These are phyloP conservation scores for Thripadectes ignobilis DNA, from an alignment of 2,797 vertebrate species.

Conservation along the genomic window DNA sequence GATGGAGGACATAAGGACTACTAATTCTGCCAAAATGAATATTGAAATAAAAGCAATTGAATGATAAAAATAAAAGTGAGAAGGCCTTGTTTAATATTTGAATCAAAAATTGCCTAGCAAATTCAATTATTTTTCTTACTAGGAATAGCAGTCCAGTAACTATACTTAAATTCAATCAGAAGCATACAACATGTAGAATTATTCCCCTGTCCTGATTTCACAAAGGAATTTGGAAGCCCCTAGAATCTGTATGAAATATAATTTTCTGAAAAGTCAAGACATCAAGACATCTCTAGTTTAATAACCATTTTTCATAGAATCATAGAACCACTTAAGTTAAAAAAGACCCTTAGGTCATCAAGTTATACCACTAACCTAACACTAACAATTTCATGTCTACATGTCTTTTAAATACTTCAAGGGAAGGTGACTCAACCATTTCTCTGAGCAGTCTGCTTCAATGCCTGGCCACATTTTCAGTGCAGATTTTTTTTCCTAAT, in stretches of 20 bases:
- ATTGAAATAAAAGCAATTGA: not conserved
- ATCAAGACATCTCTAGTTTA: not conserved
- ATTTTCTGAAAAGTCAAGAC: not conserved
- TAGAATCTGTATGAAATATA: not conserved
- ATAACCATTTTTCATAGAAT: not conserved
- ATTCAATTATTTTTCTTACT: not conserved
- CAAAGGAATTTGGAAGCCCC: not conserved
- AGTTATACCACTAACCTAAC: not conserved
- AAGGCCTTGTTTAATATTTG: not conserved
- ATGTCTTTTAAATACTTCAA: not conserved
- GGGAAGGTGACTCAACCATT: no score
- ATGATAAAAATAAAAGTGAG: not conserved
- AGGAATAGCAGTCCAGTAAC: not conserved
- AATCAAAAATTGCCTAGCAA: not conserved
- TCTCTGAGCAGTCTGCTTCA: not conserved
- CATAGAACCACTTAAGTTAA: not conserved
- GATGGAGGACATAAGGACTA: not conserved
- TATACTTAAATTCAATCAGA: not conserved
- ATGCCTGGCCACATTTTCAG: not conserved
- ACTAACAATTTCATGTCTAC: rapidly evolving
- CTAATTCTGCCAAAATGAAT: not conserved
- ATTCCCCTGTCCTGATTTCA: not conserved
- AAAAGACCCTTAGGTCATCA: not conserved
- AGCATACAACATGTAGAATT: not conserved
- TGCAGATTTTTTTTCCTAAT: not conserved